phyloP scores from a whole-genome alignment of 2,888 invertebrate species.

The Electrophaes corylata region DNA sequence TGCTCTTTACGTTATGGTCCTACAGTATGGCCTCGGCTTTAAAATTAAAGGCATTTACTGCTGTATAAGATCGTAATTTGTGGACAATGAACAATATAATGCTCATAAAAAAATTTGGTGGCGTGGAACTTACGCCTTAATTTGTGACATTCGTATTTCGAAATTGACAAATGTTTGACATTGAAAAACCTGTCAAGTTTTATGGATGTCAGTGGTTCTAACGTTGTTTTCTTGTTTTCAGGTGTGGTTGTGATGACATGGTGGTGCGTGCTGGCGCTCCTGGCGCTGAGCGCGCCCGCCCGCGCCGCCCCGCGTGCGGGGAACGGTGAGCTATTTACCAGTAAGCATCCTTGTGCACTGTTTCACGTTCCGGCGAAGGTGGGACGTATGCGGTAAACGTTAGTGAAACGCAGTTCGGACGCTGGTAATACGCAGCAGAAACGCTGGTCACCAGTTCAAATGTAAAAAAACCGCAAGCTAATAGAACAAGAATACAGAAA shows the following conservation, averaged over 20 bases:
- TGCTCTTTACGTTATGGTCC: conserved; percentile 28
- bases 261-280: conserved; percentile 82
- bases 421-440: conserved; percentile 1
- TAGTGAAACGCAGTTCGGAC: neutral
- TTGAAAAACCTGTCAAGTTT: too few species aligned
- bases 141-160: too few species aligned
- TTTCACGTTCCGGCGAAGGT: conserved; percentile 37
- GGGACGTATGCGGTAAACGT: neutral
- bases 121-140: too few species aligned
- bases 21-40: conserved; percentile 32
- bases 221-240: conserved; percentile 49
- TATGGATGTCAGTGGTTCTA: neutral
- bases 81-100: too few species aligned
- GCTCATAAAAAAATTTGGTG: too few species aligned
- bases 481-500: too few species aligned
- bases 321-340: conserved; percentile 80
- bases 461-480: neutral
- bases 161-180: too few species aligned
- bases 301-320: conserved; percentile 78
- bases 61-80: too few species aligned
- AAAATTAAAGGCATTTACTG: neutral
- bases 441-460: too few species aligned
- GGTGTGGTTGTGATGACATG: conserved; percentile 85
- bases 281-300: conserved; percentile 76
- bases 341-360: conserved; percentile 75